Evolutionary conservation across 2,113 vertebrate genomes (phyloP), one percentile per base, ranked within the genome.

Genomic region (Buteo buteo): DNA sequence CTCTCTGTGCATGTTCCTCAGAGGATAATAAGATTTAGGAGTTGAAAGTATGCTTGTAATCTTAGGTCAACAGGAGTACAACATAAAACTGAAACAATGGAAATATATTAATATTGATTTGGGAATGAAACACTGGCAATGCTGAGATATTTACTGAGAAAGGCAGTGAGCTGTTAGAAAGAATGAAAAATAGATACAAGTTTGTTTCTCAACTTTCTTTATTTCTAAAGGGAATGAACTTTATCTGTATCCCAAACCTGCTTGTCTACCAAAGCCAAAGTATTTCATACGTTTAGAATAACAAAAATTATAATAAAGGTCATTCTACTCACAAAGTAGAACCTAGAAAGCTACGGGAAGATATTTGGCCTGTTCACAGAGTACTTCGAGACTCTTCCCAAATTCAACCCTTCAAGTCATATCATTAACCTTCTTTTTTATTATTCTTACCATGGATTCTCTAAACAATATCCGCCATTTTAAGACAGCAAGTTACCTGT

Each of bases 81-180:
- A 34, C 34, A 54, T 52, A 59, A 66, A 94, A 45, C 3, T 4
- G 64, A 77, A 74, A 71, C 76, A 88, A 70, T 52, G 55, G 82
- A 90, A 93, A 85, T 73, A 26, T 15, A 71, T 87, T 86, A 82
- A 86, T 82, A 57, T 74, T 94, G 90, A 90, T 90, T 90, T 88
- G 71, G 62, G 58, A 90, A 14, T 77, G 74, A 91, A 92, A 80
- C 55, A 65, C 17, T 36, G 65, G 34, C 72, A 61, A 6, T 9
- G 44, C 47, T 76, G 76, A 90, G 82, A 29, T 49, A 78, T 64
- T 94, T 78, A 74, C 57, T 84, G 69, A 84, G 59, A 42, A 86
- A 77, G 55, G 29, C 38, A 86, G 13, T 3, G 47, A 83, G 42
- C 21, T 40, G 24, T 9, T 74, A 65, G 28, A 57, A 82, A 57